phyloP scores from a whole-genome alignment of 92 coral and sea anemone genomes.

The Porites lobata region DNA sequence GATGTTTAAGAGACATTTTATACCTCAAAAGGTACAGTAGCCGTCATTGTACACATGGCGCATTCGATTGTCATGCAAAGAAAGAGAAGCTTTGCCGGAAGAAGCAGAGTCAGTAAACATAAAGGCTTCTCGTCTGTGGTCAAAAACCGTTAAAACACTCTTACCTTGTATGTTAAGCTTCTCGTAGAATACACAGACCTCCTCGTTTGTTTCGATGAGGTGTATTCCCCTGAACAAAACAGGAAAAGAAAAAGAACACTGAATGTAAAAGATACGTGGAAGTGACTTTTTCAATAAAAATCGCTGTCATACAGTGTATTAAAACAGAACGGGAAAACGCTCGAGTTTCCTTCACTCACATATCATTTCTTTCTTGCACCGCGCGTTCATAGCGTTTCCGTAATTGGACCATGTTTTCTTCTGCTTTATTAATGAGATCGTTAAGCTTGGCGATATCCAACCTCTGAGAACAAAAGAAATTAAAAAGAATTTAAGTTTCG shows the following conservation, averaged over 20 bases:
- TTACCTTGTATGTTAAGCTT: constrained; percentile 98
- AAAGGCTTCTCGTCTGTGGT: not conserved
- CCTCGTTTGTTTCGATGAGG: constrained; percentile 97
- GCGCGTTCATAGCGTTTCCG: constrained; percentile 97
- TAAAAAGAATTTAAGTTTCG: too few species aligned
- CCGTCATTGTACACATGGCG: not conserved
- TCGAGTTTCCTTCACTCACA: constrained; percentile 62
- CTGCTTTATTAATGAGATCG: constrained; percentile 96
- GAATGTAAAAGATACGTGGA: too few species aligned
- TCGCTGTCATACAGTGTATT: too few species aligned
- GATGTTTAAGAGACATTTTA: too few species aligned
- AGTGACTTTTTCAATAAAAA: too few species aligned
- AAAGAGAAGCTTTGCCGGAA: too few species aligned
- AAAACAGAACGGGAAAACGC: not conserved
- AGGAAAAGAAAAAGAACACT: not conserved
- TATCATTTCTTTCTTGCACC: constrained; percentile 97
- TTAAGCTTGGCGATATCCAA: constrained; percentile 96
- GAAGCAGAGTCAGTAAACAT: too few species aligned
- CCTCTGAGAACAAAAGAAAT: constrained; percentile 57
- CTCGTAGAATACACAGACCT: constrained; percentile 98
- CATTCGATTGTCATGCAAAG: not conserved
- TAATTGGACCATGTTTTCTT: constrained; percentile 97
- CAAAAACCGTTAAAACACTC: not conserved
- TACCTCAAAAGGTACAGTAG: not conserved
- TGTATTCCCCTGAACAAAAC: constrained; percentile 85